Evolutionary conservation across 2,888 invertebrate genomes (phyloP), one percentile per base, ranked within the genome.

Genomic region (Galeruca laticollis): DNA sequence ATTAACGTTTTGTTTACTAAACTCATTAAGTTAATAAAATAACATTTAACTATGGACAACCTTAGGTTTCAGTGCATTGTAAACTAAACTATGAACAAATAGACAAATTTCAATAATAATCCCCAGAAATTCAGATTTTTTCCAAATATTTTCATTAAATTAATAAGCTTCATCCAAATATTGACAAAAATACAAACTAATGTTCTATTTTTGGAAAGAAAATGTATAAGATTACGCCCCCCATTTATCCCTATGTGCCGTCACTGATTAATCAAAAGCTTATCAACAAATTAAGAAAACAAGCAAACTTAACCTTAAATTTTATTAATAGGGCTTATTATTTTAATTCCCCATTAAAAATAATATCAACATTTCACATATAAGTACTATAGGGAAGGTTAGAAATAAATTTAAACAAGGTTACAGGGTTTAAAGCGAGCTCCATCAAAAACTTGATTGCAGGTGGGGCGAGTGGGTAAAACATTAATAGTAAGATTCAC

Each of bases 401-500:
- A 15, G 33, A 33, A 20, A 33, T 6, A 66, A 21, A 57, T 37
- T 26, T 21, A 64, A 69, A 20, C 15, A 33, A 49, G 21, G n/a
- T 52, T 15, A 13, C 9, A 9, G 18, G 21, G 10, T 31, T 21
- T 26, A 10, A 18, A 57, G 6, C 8, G 10, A 20, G 20, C 40
- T 1, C 35, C 11, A 20, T 35, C 10, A 15, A 18, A 18, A 37
- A 9, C 2, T 35, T 37, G 6, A 18, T 15, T 47, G 6, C 31
- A 61, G 20, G 60, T 60, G 60, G 49, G 60, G 60, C 21, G 33
- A 61, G 49, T 61, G 49, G 47, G 60, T 60, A 47, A 61, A 47
- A 47, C n/a, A 8, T 18, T n/a, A 15, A 47, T 15, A 18, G 43
- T 8, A 47, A 15, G 5, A n/a, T 15, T 15, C 43, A 15, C 15